These are phyloP conservation scores for Nephila pilipes DNA, from an alignment of 1,140 invertebrate species.

Conservation along the genomic window DNA sequence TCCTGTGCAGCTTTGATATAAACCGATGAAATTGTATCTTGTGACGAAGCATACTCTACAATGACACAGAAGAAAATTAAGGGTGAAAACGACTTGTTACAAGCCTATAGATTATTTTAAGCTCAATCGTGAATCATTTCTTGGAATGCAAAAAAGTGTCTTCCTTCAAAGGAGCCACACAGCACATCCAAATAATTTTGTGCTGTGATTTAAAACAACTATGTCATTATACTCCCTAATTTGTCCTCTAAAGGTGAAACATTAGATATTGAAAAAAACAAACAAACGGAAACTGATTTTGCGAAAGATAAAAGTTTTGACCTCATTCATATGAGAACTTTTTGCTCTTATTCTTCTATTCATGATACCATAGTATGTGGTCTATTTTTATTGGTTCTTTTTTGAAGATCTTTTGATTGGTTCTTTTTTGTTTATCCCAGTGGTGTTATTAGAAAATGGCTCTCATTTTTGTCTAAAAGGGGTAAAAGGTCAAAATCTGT, in stretches of 20 bases:
- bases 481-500: neutral
- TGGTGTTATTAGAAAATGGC: neutral
- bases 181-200: slow-evolving; percentile 40
- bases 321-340: neutral
- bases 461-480: neutral
- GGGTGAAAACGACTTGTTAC: slow-evolving; percentile 49
- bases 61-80: slow-evolving; percentile 57
- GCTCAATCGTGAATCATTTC: slow-evolving; percentile 52
- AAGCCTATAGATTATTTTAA: slow-evolving; percentile 70
- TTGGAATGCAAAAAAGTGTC: slow-evolving; percentile 61
- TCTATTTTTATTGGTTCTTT: slow-evolving; percentile 41
- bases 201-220: slow-evolving; percentile 40
- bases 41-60: slow-evolving; percentile 63
- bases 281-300: slow-evolving; percentile 37
- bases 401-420: neutral
- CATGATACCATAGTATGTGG: neutral
- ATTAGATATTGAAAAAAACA: slow-evolving; percentile 76
- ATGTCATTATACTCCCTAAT: slow-evolving; percentile 66
- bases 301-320: slow-evolving; percentile 21
- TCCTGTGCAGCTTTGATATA: slow-evolving; percentile 56
- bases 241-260: slow-evolving; percentile 66
- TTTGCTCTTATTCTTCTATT: slow-evolving; percentile 42
- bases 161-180: slow-evolving; percentile 43
- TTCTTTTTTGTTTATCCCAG: slow-evolving; percentile 2
- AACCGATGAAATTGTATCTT: slow-evolving; percentile 44